phyloP scores from a whole-genome alignment of 2,888 invertebrate species.

The Eristalis pertinax region DNA sequence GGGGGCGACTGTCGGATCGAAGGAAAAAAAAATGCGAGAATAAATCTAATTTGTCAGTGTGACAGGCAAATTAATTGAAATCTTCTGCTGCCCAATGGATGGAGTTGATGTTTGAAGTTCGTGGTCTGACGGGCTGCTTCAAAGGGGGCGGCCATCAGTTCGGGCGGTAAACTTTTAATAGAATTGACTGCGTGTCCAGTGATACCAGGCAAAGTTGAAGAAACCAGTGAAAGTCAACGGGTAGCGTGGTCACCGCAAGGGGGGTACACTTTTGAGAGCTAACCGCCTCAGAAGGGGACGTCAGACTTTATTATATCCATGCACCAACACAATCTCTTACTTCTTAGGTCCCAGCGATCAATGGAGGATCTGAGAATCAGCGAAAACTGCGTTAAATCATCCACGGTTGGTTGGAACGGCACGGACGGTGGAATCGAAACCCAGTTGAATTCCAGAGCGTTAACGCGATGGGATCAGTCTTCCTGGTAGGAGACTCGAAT shows the following conservation, averaged over 20 bases:
- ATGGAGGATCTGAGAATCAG: too few relatives aligned
- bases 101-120: neutral
- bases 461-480: too few relatives aligned
- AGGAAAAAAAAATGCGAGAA: neutral
- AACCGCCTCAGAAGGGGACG: neutral
- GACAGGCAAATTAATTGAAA: constrained; percentile 60
- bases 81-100: neutral
- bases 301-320: too few relatives aligned
- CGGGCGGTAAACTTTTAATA: neutral
- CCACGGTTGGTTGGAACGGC: too few relatives aligned
- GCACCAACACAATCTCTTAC: too few relatives aligned
- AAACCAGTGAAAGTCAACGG: neutral
- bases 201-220: neutral
- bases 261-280: neutral
- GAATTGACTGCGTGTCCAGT: neutral
- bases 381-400: too few relatives aligned
- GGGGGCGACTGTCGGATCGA: neutral
- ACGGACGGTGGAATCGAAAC: too few relatives aligned
- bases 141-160: neutral
- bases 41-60: constrained; percentile 51
- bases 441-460: too few relatives aligned
- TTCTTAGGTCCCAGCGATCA: too few relatives aligned
- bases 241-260: neutral
- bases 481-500: too few relatives aligned
- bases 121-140: neutral